Percentiles rank a stretch among this genome's conserved stretches.
Conservation (phyloP, 2,797 vertebrate species). For the Sebastes cheni region DNA sequence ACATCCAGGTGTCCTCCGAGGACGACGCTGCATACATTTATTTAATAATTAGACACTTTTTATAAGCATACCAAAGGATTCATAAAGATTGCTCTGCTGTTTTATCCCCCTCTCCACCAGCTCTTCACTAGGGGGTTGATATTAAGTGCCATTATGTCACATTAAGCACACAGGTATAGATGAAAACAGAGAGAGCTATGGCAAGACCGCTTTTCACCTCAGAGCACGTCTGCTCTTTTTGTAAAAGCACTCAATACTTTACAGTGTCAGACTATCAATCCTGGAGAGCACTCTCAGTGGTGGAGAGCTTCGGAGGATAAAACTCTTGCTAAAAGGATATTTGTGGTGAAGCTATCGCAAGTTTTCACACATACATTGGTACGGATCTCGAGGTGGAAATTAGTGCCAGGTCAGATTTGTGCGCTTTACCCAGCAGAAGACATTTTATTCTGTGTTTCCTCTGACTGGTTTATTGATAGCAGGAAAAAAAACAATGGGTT, state of each 20-base stretch:
- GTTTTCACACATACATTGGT: background rate
- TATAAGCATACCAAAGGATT: background rate
- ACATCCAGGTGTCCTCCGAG: background rate
- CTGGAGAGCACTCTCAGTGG: background rate
- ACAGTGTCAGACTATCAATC: conserved; percentile 1
- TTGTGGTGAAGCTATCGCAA: background rate
- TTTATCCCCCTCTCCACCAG: background rate
- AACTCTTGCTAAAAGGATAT: background rate
- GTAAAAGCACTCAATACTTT: conserved; percentile 21
- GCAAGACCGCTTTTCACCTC: background rate
- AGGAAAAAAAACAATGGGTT: background rate
- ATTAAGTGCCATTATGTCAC: background rate
- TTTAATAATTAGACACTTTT: background rate
- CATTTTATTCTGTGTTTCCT: background rate
- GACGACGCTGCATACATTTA: background rate
- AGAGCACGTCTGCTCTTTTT: conserved; percentile 6
- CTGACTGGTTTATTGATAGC: background rate
- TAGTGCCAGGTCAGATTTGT: background rate
- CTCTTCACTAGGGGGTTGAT: background rate
- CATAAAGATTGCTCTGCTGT: background rate
- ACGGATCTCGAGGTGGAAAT: background rate
- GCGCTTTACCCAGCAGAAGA: background rate
- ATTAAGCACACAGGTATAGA: background rate
- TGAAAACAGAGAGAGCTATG: background rate
- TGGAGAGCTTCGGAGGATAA: background rate